Base-by-base conservation (phyloP, 1,140 invertebrate genomes). In the Calephelis virginiensis region DNA sequence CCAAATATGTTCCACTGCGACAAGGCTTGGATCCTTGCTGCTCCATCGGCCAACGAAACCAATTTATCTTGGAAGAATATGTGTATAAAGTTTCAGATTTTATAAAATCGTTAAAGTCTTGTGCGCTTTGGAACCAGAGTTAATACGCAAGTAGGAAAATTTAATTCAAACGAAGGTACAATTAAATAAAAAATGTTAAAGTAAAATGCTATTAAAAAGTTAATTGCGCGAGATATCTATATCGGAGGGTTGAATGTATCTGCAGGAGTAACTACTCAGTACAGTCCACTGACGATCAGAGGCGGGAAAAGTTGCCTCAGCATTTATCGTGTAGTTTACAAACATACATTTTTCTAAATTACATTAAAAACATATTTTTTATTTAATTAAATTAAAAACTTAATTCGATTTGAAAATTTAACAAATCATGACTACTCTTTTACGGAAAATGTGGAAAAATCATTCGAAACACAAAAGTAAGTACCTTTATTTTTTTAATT, bases 401-500 rank as follows among this genome's bases (percentile, higher is more conserved):
- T 43, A 49, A 48, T 64, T 64, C n/a, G 13, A 64, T 40, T 56
- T 38, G n/a, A 11, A n/a, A 49, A 49, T 53, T 6, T 40, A 38
- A 10, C n/a, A 68, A n/a, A 79, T 71, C 69, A 90, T 90, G 87
- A 83, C 87, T 87, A 94, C 93, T 11, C 93, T 94, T 74, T 90
- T 95, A 64, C 92, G 94, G 73, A 93, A 92, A 76, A 92, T 95
- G 75, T 94, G 93, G 94, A 94, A 93, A 74, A 94, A 91, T 75
- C 93, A 93, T 82, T 93, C 93, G 6, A 94, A 94, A 74, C 94
- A 95, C 73, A 93, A 94, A 92, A 94, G 94, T 95, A 82, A 94
- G 94, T 94, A 49, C 64, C 61, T 28, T 28, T 3, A 28, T 63
- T 50, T 63, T 62, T 59, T 64, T 17, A 14, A 60, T 70, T 60